phyloP scores from a whole-genome alignment of 2,113 vertebrate genomes.

The Sclerurus mexicanus region DNA sequence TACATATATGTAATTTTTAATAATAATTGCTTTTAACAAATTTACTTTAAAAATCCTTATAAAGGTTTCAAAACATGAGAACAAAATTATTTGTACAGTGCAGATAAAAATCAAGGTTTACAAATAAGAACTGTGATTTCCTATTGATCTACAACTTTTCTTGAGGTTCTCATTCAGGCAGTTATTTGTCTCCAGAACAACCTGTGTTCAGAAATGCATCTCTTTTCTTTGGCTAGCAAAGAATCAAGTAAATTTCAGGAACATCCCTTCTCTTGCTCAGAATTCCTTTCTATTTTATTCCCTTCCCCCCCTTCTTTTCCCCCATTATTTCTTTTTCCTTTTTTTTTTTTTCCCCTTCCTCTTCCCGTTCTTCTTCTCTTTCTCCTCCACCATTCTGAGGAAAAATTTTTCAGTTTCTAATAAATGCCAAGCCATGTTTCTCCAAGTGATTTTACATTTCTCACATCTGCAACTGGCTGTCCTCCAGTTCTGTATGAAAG shows the following conservation, averaged over 20 bases:
- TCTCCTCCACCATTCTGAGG: neutral
- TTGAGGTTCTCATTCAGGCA: neutral
- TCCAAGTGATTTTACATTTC: neutral
- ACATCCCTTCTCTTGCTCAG: neutral
- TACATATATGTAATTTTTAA: neutral
- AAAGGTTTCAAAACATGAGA: neutral
- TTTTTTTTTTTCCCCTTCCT: accelerated
- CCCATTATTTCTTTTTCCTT: accelerated
- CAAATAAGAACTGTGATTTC: neutral
- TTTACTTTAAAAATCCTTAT: neutral
- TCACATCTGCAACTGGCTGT: neutral
- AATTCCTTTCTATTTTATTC: neutral
- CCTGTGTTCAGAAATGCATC: neutral
- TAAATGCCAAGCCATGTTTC: neutral
- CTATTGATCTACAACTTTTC: neutral
- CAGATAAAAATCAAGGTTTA: neutral
- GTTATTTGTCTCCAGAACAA: neutral
- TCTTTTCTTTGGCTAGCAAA: neutral
- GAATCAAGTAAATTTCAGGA: neutral
- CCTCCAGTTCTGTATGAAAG: neutral
- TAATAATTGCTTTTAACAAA: neutral
- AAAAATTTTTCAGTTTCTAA: neutral
- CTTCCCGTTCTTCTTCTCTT: neutral
- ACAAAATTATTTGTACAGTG: neutral
- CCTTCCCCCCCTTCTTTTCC: accelerated